A percentile compares a stretch with the other conserved stretches of the same genome.
phyloP scores from a whole-genome alignment of 2,113 vertebrate species.

The Stigmatopora nigra region DNA sequence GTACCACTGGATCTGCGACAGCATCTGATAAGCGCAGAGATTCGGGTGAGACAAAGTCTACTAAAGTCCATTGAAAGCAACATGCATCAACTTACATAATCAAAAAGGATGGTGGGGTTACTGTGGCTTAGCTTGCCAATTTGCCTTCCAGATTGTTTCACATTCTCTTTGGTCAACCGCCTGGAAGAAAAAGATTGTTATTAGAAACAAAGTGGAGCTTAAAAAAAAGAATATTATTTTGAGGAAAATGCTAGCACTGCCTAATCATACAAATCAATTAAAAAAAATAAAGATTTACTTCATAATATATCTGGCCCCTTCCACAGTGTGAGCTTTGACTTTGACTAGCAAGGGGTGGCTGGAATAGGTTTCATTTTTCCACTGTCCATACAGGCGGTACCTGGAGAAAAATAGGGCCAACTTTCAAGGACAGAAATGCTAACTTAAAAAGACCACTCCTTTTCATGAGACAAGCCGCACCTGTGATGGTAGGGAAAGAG shows the following conservation, averaged over 20 bases:
- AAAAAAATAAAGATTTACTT: slow-evolving; percentile 79
- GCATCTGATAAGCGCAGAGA: slow-evolving; percentile 72
- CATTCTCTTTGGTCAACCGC: slow-evolving; percentile 97
- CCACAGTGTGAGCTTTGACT: slow-evolving; percentile 96
- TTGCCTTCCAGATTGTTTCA: slow-evolving; percentile 97
- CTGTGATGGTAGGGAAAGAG: slow-evolving; percentile 95
- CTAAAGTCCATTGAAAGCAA: background rate
- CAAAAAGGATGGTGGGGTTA: slow-evolving; percentile 99
- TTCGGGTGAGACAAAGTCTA: background rate
- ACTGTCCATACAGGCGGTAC: slow-evolving; percentile 95
- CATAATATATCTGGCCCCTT: slow-evolving; percentile 92
- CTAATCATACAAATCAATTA: background rate
- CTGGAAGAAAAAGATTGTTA: slow-evolving; percentile 48
- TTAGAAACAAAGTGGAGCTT: too few species aligned
- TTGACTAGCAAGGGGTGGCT: slow-evolving; percentile 92
- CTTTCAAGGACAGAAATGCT: too few species aligned
- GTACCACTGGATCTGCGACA: slow-evolving; percentile 98
- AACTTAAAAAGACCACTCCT: slow-evolving; percentile 3
- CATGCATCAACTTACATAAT: slow-evolving; percentile 81
- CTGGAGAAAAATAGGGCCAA: slow-evolving; percentile 50
- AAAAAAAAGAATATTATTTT: too few species aligned
- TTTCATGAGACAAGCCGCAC: slow-evolving; percentile 60
- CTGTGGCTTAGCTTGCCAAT: slow-evolving; percentile 98
- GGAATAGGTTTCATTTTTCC: slow-evolving; percentile 97
- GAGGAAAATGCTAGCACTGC: background rate